These are phyloP conservation scores for Phyllotreta cruciferae DNA, from an alignment of 2,888 invertebrate genomes.

Conservation along the genomic window DNA sequence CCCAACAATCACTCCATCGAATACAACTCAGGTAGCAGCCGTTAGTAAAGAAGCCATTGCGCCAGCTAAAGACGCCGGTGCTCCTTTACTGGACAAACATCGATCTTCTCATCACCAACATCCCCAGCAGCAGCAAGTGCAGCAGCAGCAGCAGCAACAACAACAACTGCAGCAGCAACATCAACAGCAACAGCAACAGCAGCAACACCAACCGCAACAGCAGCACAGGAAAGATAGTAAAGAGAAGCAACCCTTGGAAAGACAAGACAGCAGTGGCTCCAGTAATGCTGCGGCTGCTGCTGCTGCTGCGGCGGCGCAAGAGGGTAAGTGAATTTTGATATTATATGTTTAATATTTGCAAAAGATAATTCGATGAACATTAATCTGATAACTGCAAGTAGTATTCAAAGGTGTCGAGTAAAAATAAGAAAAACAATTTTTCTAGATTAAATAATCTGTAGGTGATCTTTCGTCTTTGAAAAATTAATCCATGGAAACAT, in stretches of 20 bases:
- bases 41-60: constrained; percentile 7
- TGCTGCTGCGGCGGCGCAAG: constrained; percentile 14
- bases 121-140: constrained; percentile 3
- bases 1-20: constrained; percentile 20
- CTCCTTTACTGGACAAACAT: constrained; percentile 3
- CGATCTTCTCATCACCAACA: background rate
- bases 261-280: constrained; percentile 23
- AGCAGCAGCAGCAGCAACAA: constrained; percentile 9
- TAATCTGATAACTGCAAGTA: too few species aligned
- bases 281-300: background rate
- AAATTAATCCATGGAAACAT: too few species aligned
- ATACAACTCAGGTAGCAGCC: constrained; percentile 29
- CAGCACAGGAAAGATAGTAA: constrained; percentile 14
- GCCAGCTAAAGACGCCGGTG: background rate
- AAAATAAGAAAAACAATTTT: too few species aligned
- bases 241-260: constrained; percentile 17
- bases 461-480: too few species aligned
- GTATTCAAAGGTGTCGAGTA: too few species aligned
- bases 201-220: constrained; percentile 4
- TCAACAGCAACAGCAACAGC: background rate
- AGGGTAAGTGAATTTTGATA: constrained; percentile 20
- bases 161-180: background rate
- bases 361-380: background rate
- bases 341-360: constrained; percentile 11
- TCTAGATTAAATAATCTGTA: too few species aligned